Base-by-base conservation (phyloP, 2,113 vertebrate species). In the Leptocoma aspasia region DNA sequence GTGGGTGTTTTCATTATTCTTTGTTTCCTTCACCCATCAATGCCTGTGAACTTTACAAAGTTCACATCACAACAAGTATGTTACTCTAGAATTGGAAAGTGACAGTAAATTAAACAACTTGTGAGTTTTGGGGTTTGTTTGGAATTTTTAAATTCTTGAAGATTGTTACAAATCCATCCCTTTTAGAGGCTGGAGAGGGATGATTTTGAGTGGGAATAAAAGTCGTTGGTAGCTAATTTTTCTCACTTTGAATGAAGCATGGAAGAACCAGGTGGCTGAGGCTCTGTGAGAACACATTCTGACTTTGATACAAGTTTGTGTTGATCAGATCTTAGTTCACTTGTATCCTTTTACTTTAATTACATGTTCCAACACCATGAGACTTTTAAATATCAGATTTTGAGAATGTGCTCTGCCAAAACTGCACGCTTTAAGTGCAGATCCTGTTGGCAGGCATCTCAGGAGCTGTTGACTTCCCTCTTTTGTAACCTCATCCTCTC, bases 311-410 rank as follows among this genome's bases (percentile, higher is more conserved):
- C 63, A 15, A 94, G 42, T 80, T 82, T 77, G 19, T 77, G 50
- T 90, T 92, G 56, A 94, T 92, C 73, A 85, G 39, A 45, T 94
- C 54, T 69, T 85, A 42, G 64, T 80, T 96, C 45, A 20, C 24
- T 93, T 73, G 39, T 44, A 66, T 95, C 84, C 73, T 95, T 90
- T 86, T 83, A 53, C 31, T 95, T 89, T 92, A 91, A 91, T 93
- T 96, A 57, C 42, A 26, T 0, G 0, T 90, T 96, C 49, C 73
- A 85, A 39, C 50, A 47, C 45, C 23, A 9, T 42, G 53, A 91
- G 92, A 69, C 85, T 94, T 85, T 37, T 85, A 96, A 93, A 96
- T 94, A 92, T 15, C 88, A 73, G 57, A 69, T 92, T 95, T 88
- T 82, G 82, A 92, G 88, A 35, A 26, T 47, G 8, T 94, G 92